Base-by-base conservation (phyloP, 2,888 invertebrate species). In the Spodoptera picta region DNA sequence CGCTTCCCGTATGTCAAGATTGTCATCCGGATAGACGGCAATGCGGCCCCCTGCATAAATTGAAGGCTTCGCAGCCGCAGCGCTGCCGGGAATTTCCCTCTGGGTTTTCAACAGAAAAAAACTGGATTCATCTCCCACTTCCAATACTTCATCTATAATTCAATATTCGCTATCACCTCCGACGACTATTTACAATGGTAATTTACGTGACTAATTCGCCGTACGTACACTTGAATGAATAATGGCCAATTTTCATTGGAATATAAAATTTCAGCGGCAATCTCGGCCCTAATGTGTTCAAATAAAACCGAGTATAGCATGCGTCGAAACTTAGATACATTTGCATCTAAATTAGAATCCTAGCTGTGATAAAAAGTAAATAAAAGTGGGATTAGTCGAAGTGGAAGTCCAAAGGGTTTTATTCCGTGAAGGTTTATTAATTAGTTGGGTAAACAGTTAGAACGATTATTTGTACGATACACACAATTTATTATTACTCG, bases 1-100 rank as follows among this genome's bases (percentile, higher is more conserved):
- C 69, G 67, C 77, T 79, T 80, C 80, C 82, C 82, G 84, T 86
- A 87, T 86, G 89, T 91, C 89, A 89, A 90, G 88, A 88, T 87
- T 91, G 89, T 88, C 91, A 89, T 85, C 81, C 87, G 82, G 87
- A 89, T 86, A 87, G 88, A 88, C 87, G 86, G 83, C 88, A 89
- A 87, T 89, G 87, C 89, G 83, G 87, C 83, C 82, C 69, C 81
- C 81, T 88, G 92, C 90, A 92, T 92, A 93, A 93, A 93, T 92
- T 91, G 91, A 90, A 88, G 89, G 89, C 90, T 92, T 90, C 88
- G 85, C 85, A 87, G 81, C 85, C 85, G 85, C 89, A 87, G 84
- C 84, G 87, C 82, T 83, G 88, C 81, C 81, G 85, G 87, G 83
- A 89, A 92, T 92, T 93, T 92, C 92, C 92, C 92, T 89, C 80